Evolutionary conservation across 2,888 invertebrate species (phyloP).

Genomic region (Drosophila merina): DNA sequence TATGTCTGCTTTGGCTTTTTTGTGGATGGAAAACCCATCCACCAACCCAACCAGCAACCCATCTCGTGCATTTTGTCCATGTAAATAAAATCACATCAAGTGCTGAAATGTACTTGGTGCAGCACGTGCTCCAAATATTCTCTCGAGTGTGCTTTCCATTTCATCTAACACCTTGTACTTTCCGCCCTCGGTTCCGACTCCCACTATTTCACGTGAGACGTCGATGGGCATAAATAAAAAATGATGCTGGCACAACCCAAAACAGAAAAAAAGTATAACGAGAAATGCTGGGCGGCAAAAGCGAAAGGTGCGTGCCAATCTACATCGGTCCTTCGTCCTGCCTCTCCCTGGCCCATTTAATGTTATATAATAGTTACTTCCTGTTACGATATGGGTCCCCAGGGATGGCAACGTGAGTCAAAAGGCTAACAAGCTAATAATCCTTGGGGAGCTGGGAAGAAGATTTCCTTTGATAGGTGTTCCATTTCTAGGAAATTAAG

Average conservation of each 20-base stretch:
- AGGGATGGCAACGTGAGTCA: slow-evolving; percentile 53
- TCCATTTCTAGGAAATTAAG: background rate
- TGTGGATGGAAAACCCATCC: slow-evolving; percentile 21
- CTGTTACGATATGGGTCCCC: slow-evolving; percentile 42
- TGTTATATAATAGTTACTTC: slow-evolving; percentile 71
- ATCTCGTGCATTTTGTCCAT: slow-evolving; percentile 25
- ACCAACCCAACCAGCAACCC: background rate
- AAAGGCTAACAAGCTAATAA: slow-evolving; percentile 15
- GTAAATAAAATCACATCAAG: slow-evolving; percentile 71
- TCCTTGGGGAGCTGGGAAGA: background rate
- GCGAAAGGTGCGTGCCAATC: slow-evolving; percentile 65
- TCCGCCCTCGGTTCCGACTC: slow-evolving; percentile 6
- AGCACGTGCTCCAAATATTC: slow-evolving; percentile 74
- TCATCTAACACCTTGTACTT: slow-evolving; percentile 57
- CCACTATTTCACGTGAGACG: slow-evolving; percentile 29
- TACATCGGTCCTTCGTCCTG: slow-evolving; percentile 30
- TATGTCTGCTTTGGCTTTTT: slow-evolving; percentile 46
- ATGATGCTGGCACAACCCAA: slow-evolving; percentile 56
- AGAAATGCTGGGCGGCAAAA: slow-evolving; percentile 18
- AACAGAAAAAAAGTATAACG: slow-evolving; percentile 13
- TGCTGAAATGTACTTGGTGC: slow-evolving; percentile 57
- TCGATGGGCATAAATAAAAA: slow-evolving; percentile 70
- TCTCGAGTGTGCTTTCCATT: slow-evolving; percentile 77
- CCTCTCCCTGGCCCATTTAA: slow-evolving; percentile 55
- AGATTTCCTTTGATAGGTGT: background rate